Conservation (phyloP, 2,113 vertebrate genomes). For the Mus spicilegus region DNA sequence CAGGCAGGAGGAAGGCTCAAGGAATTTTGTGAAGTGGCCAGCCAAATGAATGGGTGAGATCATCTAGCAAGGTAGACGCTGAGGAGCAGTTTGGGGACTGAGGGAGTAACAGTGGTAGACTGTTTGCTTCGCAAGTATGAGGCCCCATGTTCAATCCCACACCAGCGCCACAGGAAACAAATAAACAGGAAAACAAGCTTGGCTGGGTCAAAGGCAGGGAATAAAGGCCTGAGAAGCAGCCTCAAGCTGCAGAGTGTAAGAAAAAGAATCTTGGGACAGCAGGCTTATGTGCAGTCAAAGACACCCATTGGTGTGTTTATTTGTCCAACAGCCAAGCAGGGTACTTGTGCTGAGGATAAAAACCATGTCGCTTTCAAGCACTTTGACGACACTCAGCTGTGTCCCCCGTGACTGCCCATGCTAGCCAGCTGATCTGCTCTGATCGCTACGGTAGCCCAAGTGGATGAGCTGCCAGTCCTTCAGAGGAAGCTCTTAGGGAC, state of each 20-base stretch:
- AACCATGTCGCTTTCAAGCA: not conserved
- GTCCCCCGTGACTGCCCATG: rapidly evolving
- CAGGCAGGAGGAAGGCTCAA: not conserved
- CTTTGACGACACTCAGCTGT: not conserved
- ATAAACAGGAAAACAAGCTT: not conserved
- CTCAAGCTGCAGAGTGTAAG: not conserved
- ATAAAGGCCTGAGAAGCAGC: not conserved
- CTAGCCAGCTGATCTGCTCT: not conserved
- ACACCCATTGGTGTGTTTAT: rapidly evolving
- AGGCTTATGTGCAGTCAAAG: not conserved
- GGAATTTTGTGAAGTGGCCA: not conserved
- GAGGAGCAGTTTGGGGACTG: not conserved
- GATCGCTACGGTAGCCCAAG: not conserved
- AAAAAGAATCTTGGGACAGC: not conserved
- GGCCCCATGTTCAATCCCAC: not conserved
- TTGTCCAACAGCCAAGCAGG: not conserved
- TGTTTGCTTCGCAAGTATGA: not conserved
- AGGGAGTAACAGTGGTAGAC: not conserved
- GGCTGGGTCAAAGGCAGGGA: not conserved
- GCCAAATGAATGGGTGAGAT: not conserved
- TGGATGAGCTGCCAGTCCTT: not conserved
- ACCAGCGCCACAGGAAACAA: not conserved
- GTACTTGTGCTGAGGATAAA: not conserved
- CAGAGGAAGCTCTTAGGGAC: not conserved
- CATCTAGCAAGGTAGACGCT: not conserved